phyloP scores from a whole-genome alignment of 2,797 vertebrate species.

The Cygnus olor region DNA sequence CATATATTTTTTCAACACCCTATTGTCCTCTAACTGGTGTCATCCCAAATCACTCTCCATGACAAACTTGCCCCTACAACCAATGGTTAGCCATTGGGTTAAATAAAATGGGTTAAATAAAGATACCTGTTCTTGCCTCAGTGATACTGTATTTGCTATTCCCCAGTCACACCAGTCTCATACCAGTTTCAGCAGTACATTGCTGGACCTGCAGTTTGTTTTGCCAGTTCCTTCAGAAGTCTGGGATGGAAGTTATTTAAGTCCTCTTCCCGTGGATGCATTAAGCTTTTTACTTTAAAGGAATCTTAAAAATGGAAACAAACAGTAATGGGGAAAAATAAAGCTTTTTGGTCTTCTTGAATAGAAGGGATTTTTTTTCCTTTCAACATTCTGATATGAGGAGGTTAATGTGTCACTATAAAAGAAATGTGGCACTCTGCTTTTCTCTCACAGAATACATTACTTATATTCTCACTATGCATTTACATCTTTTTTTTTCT shows the following conservation, averaged over 20 bases:
- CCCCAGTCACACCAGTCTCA: not conserved
- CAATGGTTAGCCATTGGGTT: not conserved
- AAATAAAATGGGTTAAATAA: not conserved
- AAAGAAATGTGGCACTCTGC: conserved; percentile 60
- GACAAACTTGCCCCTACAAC: not conserved
- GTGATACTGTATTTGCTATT: not conserved
- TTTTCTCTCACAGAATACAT: conserved; percentile 62
- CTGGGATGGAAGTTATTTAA: conserved; percentile 15
- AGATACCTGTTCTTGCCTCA: not conserved
- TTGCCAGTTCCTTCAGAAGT: conserved; percentile 1
- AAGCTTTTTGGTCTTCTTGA: conserved; percentile 50
- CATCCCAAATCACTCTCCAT: not conserved
- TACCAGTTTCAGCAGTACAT: not conserved
- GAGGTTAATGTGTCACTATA: conserved; percentile 63
- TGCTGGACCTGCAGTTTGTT: not conserved
- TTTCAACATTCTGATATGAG: conserved; percentile 20
- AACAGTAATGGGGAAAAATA: conserved; percentile 20
- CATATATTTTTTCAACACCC: not conserved
- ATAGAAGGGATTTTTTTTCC: conserved; percentile 18
- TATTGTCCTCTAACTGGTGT: not conserved
- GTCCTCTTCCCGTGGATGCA: not conserved
- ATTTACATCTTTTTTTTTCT: conserved; percentile 54
- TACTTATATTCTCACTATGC: conserved; percentile 59
- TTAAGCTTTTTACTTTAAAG: conserved; percentile 46
- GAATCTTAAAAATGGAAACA: conserved; percentile 34